Percentiles rank a stretch among this genome's conserved stretches.
Evolutionary conservation across 2,113 vertebrate species (phyloP).

Genomic region (Macroglossus sobrinus): DNA sequence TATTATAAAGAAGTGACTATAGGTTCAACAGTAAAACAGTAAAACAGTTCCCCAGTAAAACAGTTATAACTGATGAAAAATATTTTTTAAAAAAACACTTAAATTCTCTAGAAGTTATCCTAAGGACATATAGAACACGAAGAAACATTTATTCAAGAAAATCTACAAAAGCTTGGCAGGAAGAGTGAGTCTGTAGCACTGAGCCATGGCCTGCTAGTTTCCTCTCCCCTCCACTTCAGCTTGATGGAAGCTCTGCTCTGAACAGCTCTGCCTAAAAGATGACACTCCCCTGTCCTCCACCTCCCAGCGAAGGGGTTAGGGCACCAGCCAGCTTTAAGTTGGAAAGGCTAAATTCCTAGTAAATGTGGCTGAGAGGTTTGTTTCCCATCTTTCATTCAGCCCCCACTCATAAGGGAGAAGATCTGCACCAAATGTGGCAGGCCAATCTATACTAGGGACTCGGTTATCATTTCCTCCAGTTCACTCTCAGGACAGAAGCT

Average conservation of each 20-base stretch:
- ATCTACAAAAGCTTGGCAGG: background rate
- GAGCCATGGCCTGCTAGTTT: background rate
- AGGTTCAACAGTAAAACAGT: background rate
- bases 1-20: background rate
- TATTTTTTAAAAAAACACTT: background rate
- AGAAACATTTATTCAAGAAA: background rate
- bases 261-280: background rate
- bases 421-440: background rate
- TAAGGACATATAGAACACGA: background rate
- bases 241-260: background rate
- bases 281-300: background rate
- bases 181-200: background rate
- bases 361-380: background rate
- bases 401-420: background rate
- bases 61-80: background rate
- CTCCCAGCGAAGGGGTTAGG: background rate
- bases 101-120: slow-evolving; percentile 18
- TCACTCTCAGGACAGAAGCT: background rate
- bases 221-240: background rate
- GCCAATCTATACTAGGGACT: background rate
- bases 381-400: background rate
- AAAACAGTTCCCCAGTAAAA: background rate
- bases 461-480: background rate
- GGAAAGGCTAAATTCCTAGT: background rate
- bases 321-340: background rate